phyloP scores from a whole-genome alignment of 2,888 invertebrate species.

The Lepidonotus clava region DNA sequence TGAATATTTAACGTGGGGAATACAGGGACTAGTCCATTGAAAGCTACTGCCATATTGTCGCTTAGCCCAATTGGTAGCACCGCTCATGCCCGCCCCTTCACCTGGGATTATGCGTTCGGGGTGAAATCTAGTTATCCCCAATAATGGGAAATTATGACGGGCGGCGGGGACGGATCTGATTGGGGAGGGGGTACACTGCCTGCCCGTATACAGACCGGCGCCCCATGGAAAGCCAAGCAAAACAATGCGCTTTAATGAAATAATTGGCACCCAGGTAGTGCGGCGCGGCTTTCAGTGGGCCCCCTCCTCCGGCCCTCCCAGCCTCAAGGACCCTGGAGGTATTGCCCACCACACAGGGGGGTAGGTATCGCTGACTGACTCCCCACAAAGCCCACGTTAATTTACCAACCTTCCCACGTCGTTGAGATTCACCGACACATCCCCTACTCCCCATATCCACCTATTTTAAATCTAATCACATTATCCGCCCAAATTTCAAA shows the following conservation, averaged over 20 bases:
- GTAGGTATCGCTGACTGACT: not conserved
- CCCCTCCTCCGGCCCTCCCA: not conserved
- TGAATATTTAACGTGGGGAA: constrained; percentile 47
- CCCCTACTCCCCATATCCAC: not conserved
- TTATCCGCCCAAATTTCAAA: not conserved
- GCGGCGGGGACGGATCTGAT: not conserved
- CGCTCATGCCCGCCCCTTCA: not conserved
- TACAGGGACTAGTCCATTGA: constrained; percentile 31
- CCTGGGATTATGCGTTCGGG: constrained; percentile 11
- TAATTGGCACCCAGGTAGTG: constrained; percentile 23
- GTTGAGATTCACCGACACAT: not conserved
- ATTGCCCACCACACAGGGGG: not conserved
- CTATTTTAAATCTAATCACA: not conserved
- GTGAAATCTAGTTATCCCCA: constrained; percentile 45
- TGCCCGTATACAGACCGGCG: not conserved
- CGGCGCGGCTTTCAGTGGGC: not conserved
- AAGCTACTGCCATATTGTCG: constrained; percentile 39
- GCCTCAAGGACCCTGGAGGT: not conserved
- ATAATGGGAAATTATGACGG: constrained; percentile 24
- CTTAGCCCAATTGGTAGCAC: constrained; percentile 37
- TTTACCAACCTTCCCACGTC: not conserved
- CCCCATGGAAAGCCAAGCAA: not conserved
- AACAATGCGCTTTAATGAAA: constrained; percentile 28
- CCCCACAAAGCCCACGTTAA: not conserved
- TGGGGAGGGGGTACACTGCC: not conserved